These are phyloP conservation scores for Nyleta sp. DNA, from an alignment of 2,888 invertebrate species.

Conservation along the genomic window DNA sequence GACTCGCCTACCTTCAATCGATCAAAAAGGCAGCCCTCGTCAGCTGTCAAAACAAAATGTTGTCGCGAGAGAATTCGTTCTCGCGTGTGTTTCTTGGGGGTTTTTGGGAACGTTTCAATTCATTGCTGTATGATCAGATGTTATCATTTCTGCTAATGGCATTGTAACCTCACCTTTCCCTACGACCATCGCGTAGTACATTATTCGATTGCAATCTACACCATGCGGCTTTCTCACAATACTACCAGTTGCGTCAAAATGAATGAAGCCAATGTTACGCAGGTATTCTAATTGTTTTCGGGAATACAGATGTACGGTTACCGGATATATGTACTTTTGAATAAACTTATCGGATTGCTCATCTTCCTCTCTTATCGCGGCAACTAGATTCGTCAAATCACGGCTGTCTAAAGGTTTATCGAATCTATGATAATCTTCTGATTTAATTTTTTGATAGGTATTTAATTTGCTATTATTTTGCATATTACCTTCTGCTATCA, in stretches of 20 bases:
- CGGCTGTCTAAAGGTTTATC: background rate
- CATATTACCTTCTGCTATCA: slow-evolving; percentile 12
- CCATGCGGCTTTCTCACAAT: background rate
- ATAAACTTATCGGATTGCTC: background rate
- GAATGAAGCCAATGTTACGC: background rate
- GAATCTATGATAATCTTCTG: slow-evolving; percentile 1
- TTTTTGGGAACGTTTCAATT: background rate
- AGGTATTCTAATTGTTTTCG: background rate
- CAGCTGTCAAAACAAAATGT: no score
- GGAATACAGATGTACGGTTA: background rate
- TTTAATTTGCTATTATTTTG: background rate
- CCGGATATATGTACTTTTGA: background rate
- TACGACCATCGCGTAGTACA: background rate
- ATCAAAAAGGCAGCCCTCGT: no score
- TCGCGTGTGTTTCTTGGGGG: no score
- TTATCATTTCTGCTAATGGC: slow-evolving; percentile 1
- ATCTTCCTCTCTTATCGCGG: background rate
- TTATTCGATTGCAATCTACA: background rate
- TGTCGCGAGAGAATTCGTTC: no score
- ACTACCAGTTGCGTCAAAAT: background rate
- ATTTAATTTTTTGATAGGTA: background rate
- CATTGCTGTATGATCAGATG: background rate
- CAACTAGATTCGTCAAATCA: background rate
- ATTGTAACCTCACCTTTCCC: background rate
- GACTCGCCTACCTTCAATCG: no score